A percentile compares a stretch with the other conserved stretches of the same genome.
Conservation (phyloP, 1,140 invertebrate genomes). For the Conus betulinus region DNA sequence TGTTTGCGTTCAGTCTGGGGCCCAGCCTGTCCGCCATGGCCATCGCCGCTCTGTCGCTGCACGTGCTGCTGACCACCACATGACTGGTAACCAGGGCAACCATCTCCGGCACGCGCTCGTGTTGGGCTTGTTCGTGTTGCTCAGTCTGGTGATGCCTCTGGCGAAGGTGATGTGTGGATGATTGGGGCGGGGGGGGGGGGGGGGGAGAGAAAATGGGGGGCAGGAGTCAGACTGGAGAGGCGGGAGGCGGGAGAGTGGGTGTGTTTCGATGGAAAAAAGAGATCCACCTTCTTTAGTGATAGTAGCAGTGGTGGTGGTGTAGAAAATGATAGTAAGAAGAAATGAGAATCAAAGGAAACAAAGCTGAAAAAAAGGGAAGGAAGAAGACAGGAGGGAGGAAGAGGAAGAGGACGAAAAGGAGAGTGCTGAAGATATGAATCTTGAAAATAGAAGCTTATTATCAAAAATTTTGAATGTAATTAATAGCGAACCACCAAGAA, state of each 20-base stretch:
- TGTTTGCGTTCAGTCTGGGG: background rate
- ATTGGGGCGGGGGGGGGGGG: too few species aligned
- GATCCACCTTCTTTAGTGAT: background rate
- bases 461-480: too few species aligned
- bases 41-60: conserved; percentile 7
- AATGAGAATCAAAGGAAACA: too few species aligned
- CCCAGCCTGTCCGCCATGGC: background rate
- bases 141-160: background rate
- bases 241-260: background rate
- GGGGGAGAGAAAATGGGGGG: background rate
- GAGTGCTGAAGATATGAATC: too few species aligned
- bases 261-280: background rate
- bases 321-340: too few species aligned
- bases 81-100: conserved; percentile 33
- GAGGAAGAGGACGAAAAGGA: too few species aligned
- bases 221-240: background rate
- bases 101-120: conserved; percentile 4
- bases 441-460: too few species aligned
- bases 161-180: background rate
- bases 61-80: conserved; percentile 29
- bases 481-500: too few species aligned
- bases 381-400: too few species aligned
- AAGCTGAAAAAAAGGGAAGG: too few species aligned
- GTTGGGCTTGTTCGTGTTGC: conserved; percentile 12
- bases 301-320: too few species aligned